Evolutionary conservation across 2,888 invertebrate species (phyloP), one percentile per base, ranked within the genome.

Genomic region (Julus scanicus): DNA sequence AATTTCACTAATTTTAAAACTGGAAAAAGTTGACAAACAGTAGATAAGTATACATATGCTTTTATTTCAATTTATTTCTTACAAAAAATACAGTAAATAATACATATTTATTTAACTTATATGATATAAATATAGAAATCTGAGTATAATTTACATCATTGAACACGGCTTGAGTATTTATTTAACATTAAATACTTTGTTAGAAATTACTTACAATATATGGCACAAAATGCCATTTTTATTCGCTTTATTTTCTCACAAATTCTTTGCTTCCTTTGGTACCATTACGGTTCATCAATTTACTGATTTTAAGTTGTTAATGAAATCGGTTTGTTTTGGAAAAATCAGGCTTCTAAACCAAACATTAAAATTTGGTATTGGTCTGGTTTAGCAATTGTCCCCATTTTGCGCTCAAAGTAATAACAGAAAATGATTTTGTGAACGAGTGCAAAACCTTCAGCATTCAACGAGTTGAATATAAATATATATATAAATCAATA

Each of bases 1-100:
- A 53, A 53, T 53, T 53, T 15, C 15, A 15, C 53, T 53, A 17
- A 53, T 13, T 8, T 17, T 8, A 80, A 29, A 80, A 80, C 29
- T 80, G 29, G 37, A 80, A 29, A 29, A 37, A 80, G 37, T 5
- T 80, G 80, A 37, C 37, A 37, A 29, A 29, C 29, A 29, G 29
- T 80, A 80, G 37, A 37, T 80, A 44, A 44, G 44, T 44, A 44
- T 44, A 44, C 13, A 39, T 80, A 37, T 80, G 37, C 80, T 37
- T 80, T 80, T 80, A 80, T 80, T 80, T 80, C 80, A 80, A 37
- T 80, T 80, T 80, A 80, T 80, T 80, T 80, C 80, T 80, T 80
- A 80, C 80, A 80, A 80, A 80, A 80, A 80, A 80, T 80, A 80
- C 37, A 80, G 80, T 80, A 80, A 80, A 80, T 80, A 80, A 80